These are phyloP conservation scores for Knipowitschia caucasica DNA, from an alignment of 2,797 vertebrate genomes.

Conservation along the genomic window DNA sequence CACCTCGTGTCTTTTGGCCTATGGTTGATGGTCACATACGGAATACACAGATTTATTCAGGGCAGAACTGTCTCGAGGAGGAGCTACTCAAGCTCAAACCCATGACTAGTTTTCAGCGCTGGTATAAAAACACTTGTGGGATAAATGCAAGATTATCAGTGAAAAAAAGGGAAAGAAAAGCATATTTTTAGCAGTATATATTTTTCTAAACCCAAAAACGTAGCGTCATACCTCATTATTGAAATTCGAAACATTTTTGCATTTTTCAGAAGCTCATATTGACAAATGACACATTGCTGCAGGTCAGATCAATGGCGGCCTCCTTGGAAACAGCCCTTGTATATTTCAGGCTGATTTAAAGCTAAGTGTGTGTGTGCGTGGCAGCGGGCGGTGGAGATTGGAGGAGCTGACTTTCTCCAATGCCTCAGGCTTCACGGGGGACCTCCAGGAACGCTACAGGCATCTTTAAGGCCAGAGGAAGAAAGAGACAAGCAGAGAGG, in stretches of 20 bases:
- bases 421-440: slow-evolving; percentile 61
- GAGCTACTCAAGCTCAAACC: not conserved
- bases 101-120: too few species aligned
- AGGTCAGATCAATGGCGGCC: slow-evolving; percentile 42
- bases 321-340: slow-evolving; percentile 35
- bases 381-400: slow-evolving; percentile 39
- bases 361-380: slow-evolving; percentile 54
- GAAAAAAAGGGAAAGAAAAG: not conserved
- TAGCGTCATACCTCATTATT: not conserved
- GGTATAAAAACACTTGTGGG: not conserved
- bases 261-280: slow-evolving; percentile 46
- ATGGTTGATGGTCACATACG: not conserved
- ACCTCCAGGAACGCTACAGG: slow-evolving; percentile 71
- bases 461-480: slow-evolving; percentile 55
- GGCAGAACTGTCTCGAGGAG: not conserved
- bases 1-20: too few species aligned
- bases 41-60: not conserved
- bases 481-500: slow-evolving; percentile 8
- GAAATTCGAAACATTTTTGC: slow-evolving; percentile 18
- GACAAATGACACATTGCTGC: slow-evolving; percentile 41
- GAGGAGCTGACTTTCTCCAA: slow-evolving; percentile 55
- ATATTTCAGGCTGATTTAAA: slow-evolving; percentile 48
- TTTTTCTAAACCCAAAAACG: not conserved
- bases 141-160: not conserved
- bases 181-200: not conserved